Evolutionary conservation across 2,888 invertebrate species (phyloP), one percentile per base, ranked within the genome.

Genomic region (Cryptus armator): DNA sequence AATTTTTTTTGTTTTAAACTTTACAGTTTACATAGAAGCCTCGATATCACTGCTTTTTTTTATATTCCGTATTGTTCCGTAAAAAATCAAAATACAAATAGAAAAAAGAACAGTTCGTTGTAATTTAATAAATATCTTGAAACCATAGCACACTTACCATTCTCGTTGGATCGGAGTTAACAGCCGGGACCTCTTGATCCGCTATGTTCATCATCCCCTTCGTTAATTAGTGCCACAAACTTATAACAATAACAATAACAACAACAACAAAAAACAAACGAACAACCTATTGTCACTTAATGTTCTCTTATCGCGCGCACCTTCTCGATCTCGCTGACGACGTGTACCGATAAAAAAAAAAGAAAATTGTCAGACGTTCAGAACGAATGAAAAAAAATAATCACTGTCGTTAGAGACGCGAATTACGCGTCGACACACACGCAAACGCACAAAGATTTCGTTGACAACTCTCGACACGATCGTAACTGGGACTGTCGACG

Each of bases 181-280:
- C 89, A 14, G 89, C 91, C 6, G 92, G 92, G 46, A 92, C 92
- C 79, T 92, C 91, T 86, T 92, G 92, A 88, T 92, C 92, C 66
- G 90, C 86, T 37, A 91, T 86, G 70, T 90, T 91, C 92, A 92
- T 92, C 88, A 89, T 91, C 53, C 64, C 74, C 51, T 66, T 43
- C 19, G n/a, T 9, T n/a, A 10, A 66, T 71, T 19, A 51, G 67
- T 71, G 7, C 44, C 72, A 46, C 67, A 53, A 67, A 44, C 5
- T 32, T n/a, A 16, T 37, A 44, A 10, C 7, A 16, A 24, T 24
- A n/a, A 71, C 56, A 71, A 19, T 19, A 78, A 68, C 14, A 2
- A 68, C 16, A 2, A 19, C 14, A 24, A 6, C 16, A 19, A 19
- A 12, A 72, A 62, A 6, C 74, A 83, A 81, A 48, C 24, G 37